phyloP scores from a whole-genome alignment of 2,113 vertebrate genomes.

The Cairina moschata region DNA sequence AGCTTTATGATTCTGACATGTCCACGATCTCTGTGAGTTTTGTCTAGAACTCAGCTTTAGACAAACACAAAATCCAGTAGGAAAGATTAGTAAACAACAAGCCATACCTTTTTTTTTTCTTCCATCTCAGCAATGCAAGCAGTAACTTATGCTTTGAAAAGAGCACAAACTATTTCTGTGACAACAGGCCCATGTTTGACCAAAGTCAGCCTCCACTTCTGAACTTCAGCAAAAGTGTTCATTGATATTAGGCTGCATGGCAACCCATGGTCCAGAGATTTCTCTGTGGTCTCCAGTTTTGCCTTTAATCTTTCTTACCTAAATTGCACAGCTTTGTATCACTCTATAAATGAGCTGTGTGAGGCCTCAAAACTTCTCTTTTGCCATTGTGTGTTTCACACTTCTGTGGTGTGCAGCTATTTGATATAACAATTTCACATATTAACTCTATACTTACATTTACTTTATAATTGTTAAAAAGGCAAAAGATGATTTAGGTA shows the following conservation, averaged over 20 bases:
- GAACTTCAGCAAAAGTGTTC: neutral
- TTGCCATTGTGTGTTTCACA: neutral
- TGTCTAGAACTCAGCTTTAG: neutral
- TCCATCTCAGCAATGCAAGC: neutral
- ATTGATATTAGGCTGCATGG: neutral
- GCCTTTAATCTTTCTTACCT: neutral
- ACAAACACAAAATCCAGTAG: neutral
- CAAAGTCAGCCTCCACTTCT: neutral
- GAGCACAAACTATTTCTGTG: neutral
- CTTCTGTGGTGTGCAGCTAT: neutral
- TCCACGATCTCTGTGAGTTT: neutral
- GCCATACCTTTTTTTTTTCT: neutral
- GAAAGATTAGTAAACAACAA: neutral
- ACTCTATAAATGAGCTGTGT: neutral
- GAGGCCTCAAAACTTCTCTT: neutral
- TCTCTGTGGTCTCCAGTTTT: neutral
- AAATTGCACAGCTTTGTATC: neutral
- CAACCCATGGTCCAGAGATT: neutral
- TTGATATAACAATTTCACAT: neutral
- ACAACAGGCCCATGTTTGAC: neutral
- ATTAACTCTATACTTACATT: no score
- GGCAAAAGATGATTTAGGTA: neutral
- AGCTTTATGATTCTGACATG: neutral
- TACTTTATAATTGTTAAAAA: neutral
- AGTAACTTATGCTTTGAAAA: neutral